Conservation (phyloP, 2,113 vertebrate species). For the Steatornis caripensis region DNA sequence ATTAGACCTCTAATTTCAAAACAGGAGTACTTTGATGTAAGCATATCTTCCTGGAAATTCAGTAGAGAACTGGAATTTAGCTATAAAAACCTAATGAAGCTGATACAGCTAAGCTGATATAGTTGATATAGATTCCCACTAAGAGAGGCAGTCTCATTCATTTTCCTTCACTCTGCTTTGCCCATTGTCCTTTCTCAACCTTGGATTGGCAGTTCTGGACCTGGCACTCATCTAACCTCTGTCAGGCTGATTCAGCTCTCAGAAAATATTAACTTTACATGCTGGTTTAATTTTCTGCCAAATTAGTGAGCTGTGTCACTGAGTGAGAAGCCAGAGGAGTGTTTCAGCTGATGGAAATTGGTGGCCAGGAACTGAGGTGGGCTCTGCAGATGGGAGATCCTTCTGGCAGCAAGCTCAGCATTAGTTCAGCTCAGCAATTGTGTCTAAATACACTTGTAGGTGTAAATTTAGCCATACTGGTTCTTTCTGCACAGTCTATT, state of each 20-base stretch:
- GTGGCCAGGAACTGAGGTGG: not conserved
- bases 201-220: rapidly evolving
- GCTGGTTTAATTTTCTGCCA: not conserved
- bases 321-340: not conserved
- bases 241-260: not conserved
- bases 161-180: not conserved
- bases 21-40: not conserved
- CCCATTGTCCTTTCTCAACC: not conserved
- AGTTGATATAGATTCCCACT: not conserved
- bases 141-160: not conserved
- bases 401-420: not conserved
- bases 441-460: not conserved
- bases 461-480: not conserved
- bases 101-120: not conserved
- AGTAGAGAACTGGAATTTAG: not conserved
- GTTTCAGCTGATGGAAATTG: not conserved
- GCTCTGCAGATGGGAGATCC: not conserved
- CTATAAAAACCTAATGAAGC: not conserved
- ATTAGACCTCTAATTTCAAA: not conserved
- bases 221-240: not conserved
- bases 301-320: not conserved
- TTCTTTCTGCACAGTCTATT: not conserved
- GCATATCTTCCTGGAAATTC: not conserved
- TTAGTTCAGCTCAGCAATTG: not conserved
- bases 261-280: not conserved